These are phyloP conservation scores for Drosophila sulfurigaster DNA, from an alignment of 1,140 invertebrate genomes.

Conservation along the genomic window DNA sequence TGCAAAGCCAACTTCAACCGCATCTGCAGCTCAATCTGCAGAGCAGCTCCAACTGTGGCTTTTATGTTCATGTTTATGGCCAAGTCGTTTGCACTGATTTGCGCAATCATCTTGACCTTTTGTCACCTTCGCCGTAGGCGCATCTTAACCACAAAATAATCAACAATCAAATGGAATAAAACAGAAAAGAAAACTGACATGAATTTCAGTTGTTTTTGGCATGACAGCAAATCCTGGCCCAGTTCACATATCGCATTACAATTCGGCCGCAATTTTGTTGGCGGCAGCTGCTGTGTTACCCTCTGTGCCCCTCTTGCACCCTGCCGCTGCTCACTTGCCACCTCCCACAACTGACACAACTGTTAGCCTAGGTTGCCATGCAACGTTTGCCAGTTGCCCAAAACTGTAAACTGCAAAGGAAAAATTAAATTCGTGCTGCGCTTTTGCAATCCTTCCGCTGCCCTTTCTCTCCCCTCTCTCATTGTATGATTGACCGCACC, in stretches of 20 bases:
- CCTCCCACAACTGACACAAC: constrained; percentile 9
- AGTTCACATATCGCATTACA: constrained; percentile 53
- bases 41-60: constrained; percentile 16
- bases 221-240: constrained; percentile 35
- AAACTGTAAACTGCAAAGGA: constrained; percentile 26
- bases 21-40: constrained; percentile 3
- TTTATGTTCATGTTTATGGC: constrained; percentile 12
- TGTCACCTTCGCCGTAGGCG: constrained; percentile 31
- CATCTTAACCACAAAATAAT: constrained; percentile 63
- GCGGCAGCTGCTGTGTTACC: constrained; percentile 31
- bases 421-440: constrained; percentile 50
- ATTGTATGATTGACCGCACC: constrained; percentile 40
- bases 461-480: neutral
- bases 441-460: constrained; percentile 32
- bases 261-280: constrained; percentile 1
- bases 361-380: constrained; percentile 21
- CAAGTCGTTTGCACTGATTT: constrained; percentile 34
- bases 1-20: constrained; percentile 1
- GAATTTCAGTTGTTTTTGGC: neutral
- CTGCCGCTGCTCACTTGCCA: too few species aligned
- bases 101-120: constrained; percentile 53
- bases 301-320: neutral
- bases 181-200: constrained; percentile 25
- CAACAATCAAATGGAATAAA: constrained; percentile 17
- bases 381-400: constrained; percentile 31